Conservation (phyloP, 2,888 invertebrate species). For the Rhopalosiphum nymphaeae region DNA sequence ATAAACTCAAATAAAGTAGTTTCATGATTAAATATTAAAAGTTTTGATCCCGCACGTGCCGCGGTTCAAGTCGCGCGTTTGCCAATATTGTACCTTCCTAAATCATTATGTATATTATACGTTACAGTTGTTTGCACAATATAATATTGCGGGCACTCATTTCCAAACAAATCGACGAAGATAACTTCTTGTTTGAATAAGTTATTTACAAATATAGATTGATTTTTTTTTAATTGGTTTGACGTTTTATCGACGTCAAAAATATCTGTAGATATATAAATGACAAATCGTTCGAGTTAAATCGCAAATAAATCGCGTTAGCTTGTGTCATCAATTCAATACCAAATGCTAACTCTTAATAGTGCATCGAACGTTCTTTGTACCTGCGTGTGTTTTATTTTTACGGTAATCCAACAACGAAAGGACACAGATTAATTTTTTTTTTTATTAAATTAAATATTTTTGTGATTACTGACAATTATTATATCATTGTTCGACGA, state of each 20-base stretch:
- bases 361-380: neutral
- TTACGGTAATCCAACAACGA: neutral
- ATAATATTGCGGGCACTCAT: neutral
- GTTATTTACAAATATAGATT: constrained; percentile 7
- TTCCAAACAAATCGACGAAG: neutral
- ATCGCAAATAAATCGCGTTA: neutral
- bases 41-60: neutral
- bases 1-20: neutral
- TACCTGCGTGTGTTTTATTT: neutral
- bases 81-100: neutral
- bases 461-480: neutral
- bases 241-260: neutral
- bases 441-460: neutral
- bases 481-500: neutral
- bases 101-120: neutral
- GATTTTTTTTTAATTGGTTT: neutral
- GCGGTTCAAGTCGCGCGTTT: neutral
- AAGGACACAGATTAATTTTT: neutral
- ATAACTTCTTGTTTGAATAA: neutral
- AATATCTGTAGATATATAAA: neutral
- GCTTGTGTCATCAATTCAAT: neutral
- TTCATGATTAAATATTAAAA: neutral
- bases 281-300: neutral
- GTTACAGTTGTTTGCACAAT: neutral
- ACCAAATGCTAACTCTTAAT: neutral